Conservation (phyloP, 2,888 invertebrate species). For the Spicauda simplicius region DNA sequence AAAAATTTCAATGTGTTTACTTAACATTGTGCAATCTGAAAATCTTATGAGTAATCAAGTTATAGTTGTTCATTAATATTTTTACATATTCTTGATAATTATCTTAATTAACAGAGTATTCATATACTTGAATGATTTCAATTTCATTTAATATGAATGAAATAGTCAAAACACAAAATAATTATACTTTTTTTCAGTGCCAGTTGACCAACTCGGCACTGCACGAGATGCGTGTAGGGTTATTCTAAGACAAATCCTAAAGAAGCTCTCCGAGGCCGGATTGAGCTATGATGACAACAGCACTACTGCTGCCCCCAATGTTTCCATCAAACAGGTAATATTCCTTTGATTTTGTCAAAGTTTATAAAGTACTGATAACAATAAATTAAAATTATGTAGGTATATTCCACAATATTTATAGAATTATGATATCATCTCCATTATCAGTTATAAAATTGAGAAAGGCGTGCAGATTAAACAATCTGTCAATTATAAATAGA, state of each 20-base stretch:
- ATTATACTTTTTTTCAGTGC: constrained; percentile 72
- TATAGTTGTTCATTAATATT: neutral
- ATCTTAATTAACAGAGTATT: no score
- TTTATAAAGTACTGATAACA: neutral
- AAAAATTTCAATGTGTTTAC: neutral
- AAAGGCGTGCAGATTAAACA: no score
- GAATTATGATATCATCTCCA: no score
- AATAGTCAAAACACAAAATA: no score
- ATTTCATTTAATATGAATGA: no score
- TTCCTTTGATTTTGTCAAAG: neutral
- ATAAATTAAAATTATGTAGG: neutral
- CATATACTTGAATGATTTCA: no score
- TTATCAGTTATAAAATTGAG: no score
- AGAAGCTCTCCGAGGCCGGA: constrained; percentile 78
- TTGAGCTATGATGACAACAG: constrained; percentile 71
- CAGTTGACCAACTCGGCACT: constrained; percentile 89
- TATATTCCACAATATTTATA: no score
- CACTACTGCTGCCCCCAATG: constrained; percentile 72
- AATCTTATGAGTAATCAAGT: neutral
- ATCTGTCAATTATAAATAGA: no score
- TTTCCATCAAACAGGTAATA: constrained; percentile 76
- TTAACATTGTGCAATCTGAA: neutral
- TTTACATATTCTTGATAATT: neutral
- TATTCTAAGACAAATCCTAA: constrained; percentile 75
- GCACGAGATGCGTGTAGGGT: constrained; percentile 82